Evolutionary conservation across 37 sponge, comb jelly and placozoan species (phyloP).

Genomic region (Spongia lamella): DNA sequence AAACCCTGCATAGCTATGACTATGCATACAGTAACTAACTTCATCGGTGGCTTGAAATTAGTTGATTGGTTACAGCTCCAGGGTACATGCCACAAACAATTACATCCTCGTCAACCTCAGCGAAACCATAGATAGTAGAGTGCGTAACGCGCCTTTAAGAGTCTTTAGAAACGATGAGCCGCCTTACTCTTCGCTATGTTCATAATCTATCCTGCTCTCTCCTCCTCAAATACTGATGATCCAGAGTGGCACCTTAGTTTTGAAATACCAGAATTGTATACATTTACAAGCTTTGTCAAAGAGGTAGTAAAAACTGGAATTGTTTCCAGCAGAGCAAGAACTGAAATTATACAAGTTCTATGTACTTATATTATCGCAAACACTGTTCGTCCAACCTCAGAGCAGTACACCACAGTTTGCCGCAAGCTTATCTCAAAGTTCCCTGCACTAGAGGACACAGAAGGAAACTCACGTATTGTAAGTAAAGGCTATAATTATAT

Average conservation of each 20-base stretch:
- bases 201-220: no score
- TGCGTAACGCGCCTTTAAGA: no score
- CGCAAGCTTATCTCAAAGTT: neutral
- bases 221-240: no score
- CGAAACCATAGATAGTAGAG: no score
- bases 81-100: no score
- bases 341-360: conserved; percentile 1
- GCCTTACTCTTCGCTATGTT: no score
- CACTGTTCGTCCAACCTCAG: neutral
- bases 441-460: neutral
- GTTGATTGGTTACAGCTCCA: no score
- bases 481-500: neutral
- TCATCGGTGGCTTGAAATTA: no score
- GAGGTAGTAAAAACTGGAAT: neutral
- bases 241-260: neutral
- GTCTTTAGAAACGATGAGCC: no score
- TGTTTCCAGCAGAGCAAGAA: neutral
- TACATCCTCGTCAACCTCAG: no score
- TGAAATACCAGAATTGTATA: neutral
- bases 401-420: neutral
- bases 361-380: neutral
- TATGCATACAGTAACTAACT: no score
- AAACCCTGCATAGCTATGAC: no score
- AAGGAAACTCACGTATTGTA: neutral
- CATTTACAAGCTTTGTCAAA: neutral